Conservation (phyloP, 64 coral and sea anemone genomes). For the Pachyseris speciosa region DNA sequence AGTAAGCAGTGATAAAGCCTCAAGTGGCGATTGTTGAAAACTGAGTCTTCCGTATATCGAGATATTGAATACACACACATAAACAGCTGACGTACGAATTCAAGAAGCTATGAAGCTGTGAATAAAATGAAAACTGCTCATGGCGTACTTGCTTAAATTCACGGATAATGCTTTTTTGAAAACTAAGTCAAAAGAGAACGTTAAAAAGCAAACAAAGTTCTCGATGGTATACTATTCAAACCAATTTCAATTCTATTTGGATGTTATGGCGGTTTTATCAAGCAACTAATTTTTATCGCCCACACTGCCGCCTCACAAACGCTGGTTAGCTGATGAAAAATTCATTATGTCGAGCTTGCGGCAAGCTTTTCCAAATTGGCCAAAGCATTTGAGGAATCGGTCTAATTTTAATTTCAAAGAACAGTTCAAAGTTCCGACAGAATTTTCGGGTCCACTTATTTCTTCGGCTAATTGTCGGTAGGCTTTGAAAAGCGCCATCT, state of each 20-base stretch:
- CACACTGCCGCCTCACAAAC: slow-evolving; percentile 2
- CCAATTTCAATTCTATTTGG: slow-evolving; percentile 9
- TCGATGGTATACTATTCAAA: neutral
- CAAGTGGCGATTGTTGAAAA: neutral
- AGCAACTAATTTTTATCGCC: neutral
- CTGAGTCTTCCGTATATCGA: neutral
- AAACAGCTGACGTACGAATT: neutral
- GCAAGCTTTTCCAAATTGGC: slow-evolving; percentile 53
- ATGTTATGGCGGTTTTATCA: slow-evolving; percentile 31
- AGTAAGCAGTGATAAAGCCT: neutral
- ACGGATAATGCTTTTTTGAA: neutral
- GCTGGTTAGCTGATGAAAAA: slow-evolving; percentile 36
- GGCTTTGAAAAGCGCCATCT: neutral
- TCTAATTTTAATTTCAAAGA: slow-evolving; percentile 56
- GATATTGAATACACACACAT: slow-evolving; percentile 1
- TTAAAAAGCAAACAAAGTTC: neutral
- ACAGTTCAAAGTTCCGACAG: slow-evolving; percentile 33
- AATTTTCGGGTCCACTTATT: neutral
- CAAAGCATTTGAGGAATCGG: slow-evolving; percentile 39
- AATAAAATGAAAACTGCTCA: neutral
- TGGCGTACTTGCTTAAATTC: neutral
- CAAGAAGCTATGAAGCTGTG: neutral
- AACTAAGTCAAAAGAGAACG: neutral
- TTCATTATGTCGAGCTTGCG: slow-evolving; percentile 20
- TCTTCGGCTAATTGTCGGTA: slow-evolving; percentile 28